Percentiles rank a stretch among this genome's conserved stretches.
Evolutionary conservation across 2,888 invertebrate genomes (phyloP).

Genomic region (Cancer borealis): DNA sequence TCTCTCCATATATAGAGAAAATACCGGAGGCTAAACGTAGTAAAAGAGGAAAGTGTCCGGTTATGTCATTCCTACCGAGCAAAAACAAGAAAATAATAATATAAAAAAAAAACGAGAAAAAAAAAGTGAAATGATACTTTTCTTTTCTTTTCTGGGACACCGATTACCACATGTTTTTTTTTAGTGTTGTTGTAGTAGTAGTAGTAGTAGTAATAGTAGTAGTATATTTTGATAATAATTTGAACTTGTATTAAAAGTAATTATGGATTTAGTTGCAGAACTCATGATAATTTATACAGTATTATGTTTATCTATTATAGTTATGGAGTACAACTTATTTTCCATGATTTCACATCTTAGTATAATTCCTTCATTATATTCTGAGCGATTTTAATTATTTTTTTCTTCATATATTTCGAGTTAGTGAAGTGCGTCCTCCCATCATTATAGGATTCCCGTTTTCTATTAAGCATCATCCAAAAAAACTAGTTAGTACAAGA

Average conservation of each 20-base stretch:
- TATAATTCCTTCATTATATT: too few relatives aligned
- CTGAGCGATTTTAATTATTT: too few relatives aligned
- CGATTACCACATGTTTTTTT: background rate
- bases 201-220: constrained; percentile 21
- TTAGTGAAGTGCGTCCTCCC: too few relatives aligned
- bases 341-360: too few relatives aligned
- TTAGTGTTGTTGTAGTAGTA: background rate
- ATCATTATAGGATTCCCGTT: too few relatives aligned
- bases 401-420: too few relatives aligned
- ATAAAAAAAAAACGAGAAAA: background rate
- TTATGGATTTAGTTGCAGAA: too few relatives aligned
- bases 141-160: background rate
- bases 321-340: too few relatives aligned
- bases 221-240: background rate
- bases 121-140: background rate
- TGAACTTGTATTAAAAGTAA: too few relatives aligned
- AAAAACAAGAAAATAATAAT: background rate
- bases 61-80: background rate
- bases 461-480: too few relatives aligned
- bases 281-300: too few relatives aligned
- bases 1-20: background rate
- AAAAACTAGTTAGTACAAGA: background rate
- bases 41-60: background rate
- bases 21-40: background rate
- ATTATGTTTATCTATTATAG: too few relatives aligned